Evolutionary conservation across 2,888 invertebrate genomes (phyloP), one percentile per base, ranked within the genome.

Genomic region (Phalangium opilio): DNA sequence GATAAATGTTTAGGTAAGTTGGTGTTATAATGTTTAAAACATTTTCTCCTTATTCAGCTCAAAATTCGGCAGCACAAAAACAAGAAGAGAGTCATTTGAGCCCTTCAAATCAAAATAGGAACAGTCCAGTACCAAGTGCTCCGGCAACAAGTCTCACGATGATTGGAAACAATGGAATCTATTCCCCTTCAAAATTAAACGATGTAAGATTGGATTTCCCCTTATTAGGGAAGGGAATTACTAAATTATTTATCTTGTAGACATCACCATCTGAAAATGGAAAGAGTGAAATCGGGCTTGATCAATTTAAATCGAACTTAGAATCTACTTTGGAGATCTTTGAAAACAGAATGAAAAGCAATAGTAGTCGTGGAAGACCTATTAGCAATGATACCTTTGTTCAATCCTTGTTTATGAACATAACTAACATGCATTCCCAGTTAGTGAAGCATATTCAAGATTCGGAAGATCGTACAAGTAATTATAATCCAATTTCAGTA

Each of bases 271-370:
- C n/a, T n/a, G n/a, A n/a, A n/a, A n/a, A n/a, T n/a, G n/a, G n/a
- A n/a, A n/a, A n/a, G n/a, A n/a, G n/a, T n/a, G n/a, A n/a, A n/a
- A n/a, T n/a, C n/a, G 79, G 86, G 63, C 76, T 89, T 62, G 85
- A 89, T 53, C 84, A 85, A 50, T 96, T 96, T 62, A 80, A 89
- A 1, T 74, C 75, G 44, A 79, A 84, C 21, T 73, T 95, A 57
- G 79, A 83, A 60, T 81, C 83, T n/a, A 91, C 91, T 66, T 72
- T 93, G 11, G 93, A 95, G 66, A 91, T 93, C 60, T 95, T 98
- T 70, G 86, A 93, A 19, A 96, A 95, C 68, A 77, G 96, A 57
- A 98, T 98, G 90, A 89, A 91, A 65, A 91, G 91, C 57, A 93
- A 98, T 67, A 89, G 90, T 0, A 87, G 79, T 57, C 70, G 81